Base-by-base conservation (phyloP, 2,797 vertebrate genomes). In the Hypotaenidia okinawae region DNA sequence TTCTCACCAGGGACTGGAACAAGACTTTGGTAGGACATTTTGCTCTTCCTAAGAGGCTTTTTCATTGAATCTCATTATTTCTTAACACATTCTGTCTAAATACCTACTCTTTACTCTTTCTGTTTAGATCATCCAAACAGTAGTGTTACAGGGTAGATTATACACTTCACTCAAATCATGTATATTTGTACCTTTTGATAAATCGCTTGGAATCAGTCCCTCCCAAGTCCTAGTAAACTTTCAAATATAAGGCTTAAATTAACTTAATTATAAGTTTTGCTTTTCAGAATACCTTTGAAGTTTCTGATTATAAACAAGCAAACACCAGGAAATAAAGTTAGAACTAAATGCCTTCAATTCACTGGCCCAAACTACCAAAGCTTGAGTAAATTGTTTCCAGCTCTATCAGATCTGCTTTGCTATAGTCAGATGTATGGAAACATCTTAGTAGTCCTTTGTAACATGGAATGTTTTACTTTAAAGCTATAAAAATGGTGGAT, bases 221-320 rank as follows among this genome's bases (percentile, higher is more conserved):
- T 72, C 51, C 13, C 58, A 94, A 75, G 51, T 66, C 32, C 66
- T 58, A 90, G 18, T 39, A 86, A 91, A 86, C 47, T 91, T 94
- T 69, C 41, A 94, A 90, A 90, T 86, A 69, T 30, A 75, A 94
- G 69, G 33, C 28, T 78, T 88, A 84, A 88, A 91, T 90, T 43
- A 88, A 78, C 61, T 93, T 88, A 93, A 93, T 93, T 88, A 62
- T 23, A 94, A 94, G 79, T 90, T 88, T 84, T 86, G n/a, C 55
- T 94, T 73, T 90, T 67, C 67, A 90, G 90, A 91, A 83, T 94
- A 84, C 66, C 83, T 96, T 93, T 95, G 93, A 95, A 81, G 85
- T 86, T 93, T 78, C 84, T 90, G 69, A 94, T 93, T 54, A 91
- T 88, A 91, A 93, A 0, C 58, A 84, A 94, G 33, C 45, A 87